These are phyloP conservation scores for Pempheris klunzingeri DNA, from an alignment of 2,797 vertebrate species.

Conservation along the genomic window DNA sequence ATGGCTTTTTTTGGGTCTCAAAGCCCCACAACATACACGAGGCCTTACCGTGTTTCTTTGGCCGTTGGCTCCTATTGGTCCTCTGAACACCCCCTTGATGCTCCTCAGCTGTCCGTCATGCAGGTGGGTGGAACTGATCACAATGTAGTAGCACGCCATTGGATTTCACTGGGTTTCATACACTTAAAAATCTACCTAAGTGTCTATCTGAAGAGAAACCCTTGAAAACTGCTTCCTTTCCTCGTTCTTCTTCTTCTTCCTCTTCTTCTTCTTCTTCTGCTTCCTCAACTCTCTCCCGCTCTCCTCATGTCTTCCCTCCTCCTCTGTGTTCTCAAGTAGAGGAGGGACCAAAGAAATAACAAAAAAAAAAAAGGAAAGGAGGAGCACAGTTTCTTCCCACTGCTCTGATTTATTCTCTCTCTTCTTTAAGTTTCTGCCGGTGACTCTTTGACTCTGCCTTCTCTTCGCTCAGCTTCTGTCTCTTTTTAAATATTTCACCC, in stretches of 20 bases:
- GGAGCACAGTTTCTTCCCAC: conserved; percentile 30
- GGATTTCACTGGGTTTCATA: conserved; percentile 75
- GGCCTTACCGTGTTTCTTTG: conserved; percentile 91
- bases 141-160: conserved; percentile 99
- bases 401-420: conserved; percentile 66
- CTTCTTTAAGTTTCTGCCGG: conserved; percentile 69
- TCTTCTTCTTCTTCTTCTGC: conserved; percentile 8
- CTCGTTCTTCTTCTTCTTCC: no score
- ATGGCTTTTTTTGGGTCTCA: background rate
- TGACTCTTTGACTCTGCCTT: conserved; percentile 49
- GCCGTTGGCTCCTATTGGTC: conserved; percentile 92
- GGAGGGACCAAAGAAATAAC: background rate
- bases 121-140: conserved; percentile 98
- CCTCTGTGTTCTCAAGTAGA: conserved; percentile 44
- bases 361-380: background rate
- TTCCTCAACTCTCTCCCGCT: conserved; percentile 40
- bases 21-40: background rate
- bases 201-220: conserved; percentile 14
- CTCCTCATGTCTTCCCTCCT: conserved; percentile 22
- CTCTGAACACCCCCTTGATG: conserved; percentile 99
- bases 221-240: conserved; percentile 19
- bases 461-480: conserved; percentile 37
- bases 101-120: conserved; percentile 97
- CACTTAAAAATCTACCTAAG: conserved; percentile 8
- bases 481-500: conserved; percentile 66